Percentiles rank a stretch among this genome's conserved stretches.
phyloP scores from a whole-genome alignment of 2,888 invertebrate species.

The Mantis religiosa region DNA sequence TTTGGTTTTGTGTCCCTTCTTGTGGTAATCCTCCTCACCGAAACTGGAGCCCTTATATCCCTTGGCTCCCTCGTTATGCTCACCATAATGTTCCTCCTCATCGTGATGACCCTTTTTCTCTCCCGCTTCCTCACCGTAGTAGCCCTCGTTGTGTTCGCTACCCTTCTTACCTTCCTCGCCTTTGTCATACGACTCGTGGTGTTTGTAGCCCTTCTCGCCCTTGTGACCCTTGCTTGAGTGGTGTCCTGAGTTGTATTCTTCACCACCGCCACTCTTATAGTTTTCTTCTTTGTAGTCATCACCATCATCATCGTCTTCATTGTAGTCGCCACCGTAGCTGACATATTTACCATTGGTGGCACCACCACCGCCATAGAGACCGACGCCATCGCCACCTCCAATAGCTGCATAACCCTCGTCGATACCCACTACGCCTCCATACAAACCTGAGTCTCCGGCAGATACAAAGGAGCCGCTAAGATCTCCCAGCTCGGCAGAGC shows the following conservation, averaged over 20 bases:
- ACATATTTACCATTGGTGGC: background rate
- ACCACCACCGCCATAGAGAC: slow-evolving; percentile 15
- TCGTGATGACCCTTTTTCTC: slow-evolving; percentile 54
- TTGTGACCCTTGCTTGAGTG: slow-evolving; percentile 64
- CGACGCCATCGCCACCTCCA: slow-evolving; percentile 14
- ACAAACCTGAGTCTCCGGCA: background rate
- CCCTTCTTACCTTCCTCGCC: slow-evolving; percentile 55
- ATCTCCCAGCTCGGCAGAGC: background rate
- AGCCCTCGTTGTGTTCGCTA: slow-evolving; percentile 52
- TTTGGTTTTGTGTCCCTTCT: slow-evolving; percentile 65
- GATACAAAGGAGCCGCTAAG: background rate
- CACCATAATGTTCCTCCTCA: slow-evolving; percentile 53
- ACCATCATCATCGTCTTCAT: background rate
- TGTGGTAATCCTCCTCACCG: slow-evolving; percentile 56
- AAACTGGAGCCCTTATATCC: slow-evolving; percentile 55
- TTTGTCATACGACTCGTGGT: slow-evolving; percentile 52
- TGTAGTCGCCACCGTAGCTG: background rate
- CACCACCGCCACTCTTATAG: slow-evolving; percentile 59
- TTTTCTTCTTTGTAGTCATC: slow-evolving; percentile 42
- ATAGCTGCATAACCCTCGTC: background rate
- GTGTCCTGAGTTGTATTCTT: slow-evolving; percentile 62
- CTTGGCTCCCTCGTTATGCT: slow-evolving; percentile 51
- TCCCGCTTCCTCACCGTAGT: slow-evolving; percentile 52
- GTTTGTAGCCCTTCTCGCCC: slow-evolving; percentile 58
- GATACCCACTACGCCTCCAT: background rate